phyloP scores from a whole-genome alignment of 1,140 invertebrate genomes.

The Listronotus oregonensis region DNA sequence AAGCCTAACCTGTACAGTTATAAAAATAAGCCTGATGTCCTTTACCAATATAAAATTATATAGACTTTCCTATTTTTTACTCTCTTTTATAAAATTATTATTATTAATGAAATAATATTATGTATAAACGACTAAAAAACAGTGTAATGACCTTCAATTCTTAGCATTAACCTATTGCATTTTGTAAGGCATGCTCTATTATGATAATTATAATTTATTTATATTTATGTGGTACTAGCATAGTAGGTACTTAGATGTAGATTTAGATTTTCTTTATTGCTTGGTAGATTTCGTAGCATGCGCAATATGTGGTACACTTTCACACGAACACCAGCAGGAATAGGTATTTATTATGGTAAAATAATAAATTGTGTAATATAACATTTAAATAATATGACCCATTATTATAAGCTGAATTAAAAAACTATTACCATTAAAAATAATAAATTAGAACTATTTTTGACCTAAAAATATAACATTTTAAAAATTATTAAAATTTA shows the following conservation, averaged over 20 bases:
- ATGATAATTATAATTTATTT: too few species aligned
- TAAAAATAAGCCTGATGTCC: background rate
- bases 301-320: conserved; percentile 36
- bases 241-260: background rate
- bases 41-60: too few species aligned
- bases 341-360: conserved; percentile 30
- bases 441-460: too few species aligned
- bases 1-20: conserved; percentile 33
- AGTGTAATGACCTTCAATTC: too few species aligned
- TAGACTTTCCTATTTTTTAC: too few species aligned
- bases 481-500: background rate
- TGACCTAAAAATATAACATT: background rate
- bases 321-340: conserved; percentile 33
- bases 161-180: too few species aligned
- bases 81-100: too few species aligned
- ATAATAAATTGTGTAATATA: background rate
- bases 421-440: background rate
- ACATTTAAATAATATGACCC: background rate
- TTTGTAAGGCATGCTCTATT: too few species aligned
- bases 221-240: background rate
- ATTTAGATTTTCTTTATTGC: conserved; percentile 2
- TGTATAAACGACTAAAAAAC: too few species aligned
- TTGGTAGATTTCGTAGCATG: conserved; percentile 27
- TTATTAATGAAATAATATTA: too few species aligned
- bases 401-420: background rate